Evolutionary conservation across 2,113 vertebrate genomes (phyloP), one percentile per base, ranked within the genome.

Genomic region (Agapornis roseicollis): DNA sequence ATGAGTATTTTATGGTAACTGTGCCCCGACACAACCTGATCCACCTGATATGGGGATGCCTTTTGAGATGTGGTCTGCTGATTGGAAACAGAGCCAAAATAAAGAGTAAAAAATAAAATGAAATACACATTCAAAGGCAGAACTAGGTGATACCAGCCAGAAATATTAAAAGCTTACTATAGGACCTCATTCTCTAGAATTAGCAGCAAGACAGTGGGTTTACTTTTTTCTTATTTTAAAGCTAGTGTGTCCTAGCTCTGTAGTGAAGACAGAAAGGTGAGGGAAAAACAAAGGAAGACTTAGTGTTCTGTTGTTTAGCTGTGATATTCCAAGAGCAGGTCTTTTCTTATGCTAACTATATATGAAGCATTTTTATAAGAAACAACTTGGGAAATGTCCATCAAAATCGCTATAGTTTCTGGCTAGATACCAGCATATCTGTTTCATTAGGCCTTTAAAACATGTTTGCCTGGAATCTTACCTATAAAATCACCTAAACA

Each of bases 1-100:
- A 41, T 0, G 0, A 1, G 2, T 20, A 0, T 80, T 53, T n/a
- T 41, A 27, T 6, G 13, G 18, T 35, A 50, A 39, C 14, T 41
- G 37, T 72, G 63, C 25, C 41, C 47, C 4, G 3, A 2, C 14
- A 13, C 4, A 24, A 10, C 14, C 15, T 31, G 28, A 4, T 35
- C 4, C 20, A 14, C 14, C 17, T 31, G 31, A 4, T 27, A 19
- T 4, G 3, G 10, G 1, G 3, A 12, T 65, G 37, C 11, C 50
- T 80, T 86, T 44, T 53, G 55, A 74, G 22, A n/a, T 42, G 37
- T 27, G 42, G 7, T 47, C 47, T n/a, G 9, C 22, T 53, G 44
- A n/a, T 18, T 53, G n/a, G 37, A 74, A 92, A 58, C 6, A 73
- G 25, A 18, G 42, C 6, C 8, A 69, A 65, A n/a, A 3, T 2